Evolutionary conservation across 1,140 invertebrate species (phyloP).

Genomic region (Schlechtendalia chinensis): DNA sequence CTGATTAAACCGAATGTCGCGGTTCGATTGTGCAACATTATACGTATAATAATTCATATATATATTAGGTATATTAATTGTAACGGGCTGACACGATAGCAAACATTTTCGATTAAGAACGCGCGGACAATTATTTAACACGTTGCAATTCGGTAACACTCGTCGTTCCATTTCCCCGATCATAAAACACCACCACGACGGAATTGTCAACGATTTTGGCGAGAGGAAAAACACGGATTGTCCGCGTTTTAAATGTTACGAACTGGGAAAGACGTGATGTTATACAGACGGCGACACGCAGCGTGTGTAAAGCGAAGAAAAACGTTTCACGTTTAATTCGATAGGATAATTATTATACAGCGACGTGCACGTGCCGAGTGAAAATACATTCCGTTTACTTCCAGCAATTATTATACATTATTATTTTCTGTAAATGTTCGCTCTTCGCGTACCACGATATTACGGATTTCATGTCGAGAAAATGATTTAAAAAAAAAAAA

Average conservation of each 20-base stretch:
- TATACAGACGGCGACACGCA: too few species aligned
- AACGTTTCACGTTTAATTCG: too few species aligned
- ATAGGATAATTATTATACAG: too few species aligned
- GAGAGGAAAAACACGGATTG: background rate
- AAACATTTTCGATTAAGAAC: conserved; percentile 7
- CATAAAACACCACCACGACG: conserved; percentile 15
- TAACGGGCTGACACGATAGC: background rate
- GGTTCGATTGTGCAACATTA: background rate
- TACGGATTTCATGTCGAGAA: too few species aligned
- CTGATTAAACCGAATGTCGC: background rate
- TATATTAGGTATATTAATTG: background rate
- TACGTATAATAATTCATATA: background rate
- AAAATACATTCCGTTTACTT: too few species aligned
- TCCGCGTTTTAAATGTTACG: background rate
- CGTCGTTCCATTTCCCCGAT: background rate
- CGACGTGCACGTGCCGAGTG: too few species aligned
- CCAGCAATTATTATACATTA: too few species aligned
- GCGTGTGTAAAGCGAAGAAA: too few species aligned
- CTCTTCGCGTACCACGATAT: too few species aligned
- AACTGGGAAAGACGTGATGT: background rate
- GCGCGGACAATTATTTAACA: background rate
- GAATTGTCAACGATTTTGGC: too few species aligned
- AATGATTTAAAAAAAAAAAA: too few species aligned
- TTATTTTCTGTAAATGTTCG: too few species aligned
- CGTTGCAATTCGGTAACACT: background rate